Percentiles rank a stretch among this genome's conserved stretches.
These are phyloP conservation scores for Camptogramma bilineatum DNA, from an alignment of 2,888 invertebrate species.

Conservation along the genomic window DNA sequence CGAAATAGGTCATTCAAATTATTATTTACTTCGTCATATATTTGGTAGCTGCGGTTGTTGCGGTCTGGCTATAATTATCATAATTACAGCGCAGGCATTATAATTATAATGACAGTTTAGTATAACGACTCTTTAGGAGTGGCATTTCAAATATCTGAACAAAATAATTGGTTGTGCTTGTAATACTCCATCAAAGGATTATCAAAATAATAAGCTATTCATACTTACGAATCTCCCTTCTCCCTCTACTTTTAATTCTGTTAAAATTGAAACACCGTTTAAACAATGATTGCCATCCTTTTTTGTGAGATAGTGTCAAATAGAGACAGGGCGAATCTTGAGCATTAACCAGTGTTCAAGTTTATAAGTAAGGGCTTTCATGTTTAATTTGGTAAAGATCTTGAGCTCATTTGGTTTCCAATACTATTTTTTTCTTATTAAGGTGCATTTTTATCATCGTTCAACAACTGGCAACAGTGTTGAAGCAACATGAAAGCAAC, in stretches of 20 bases:
- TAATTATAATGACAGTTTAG: constrained; percentile 26
- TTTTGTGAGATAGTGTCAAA: no score
- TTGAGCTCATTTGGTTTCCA: no score
- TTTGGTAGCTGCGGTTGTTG: constrained; percentile 15
- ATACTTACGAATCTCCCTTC: no score
- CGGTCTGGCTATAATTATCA: constrained; percentile 19
- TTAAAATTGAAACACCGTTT: no score
- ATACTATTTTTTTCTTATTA: no score
- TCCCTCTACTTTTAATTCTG: no score
- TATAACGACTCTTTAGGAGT: constrained; percentile 23
- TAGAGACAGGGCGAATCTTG: no score
- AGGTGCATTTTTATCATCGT: no score
- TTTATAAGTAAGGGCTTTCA: not conserved
- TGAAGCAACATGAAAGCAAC: no score
- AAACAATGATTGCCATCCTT: no score
- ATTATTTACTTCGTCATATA: constrained; percentile 7
- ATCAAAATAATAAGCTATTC: not conserved
- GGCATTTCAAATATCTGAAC: constrained; percentile 18
- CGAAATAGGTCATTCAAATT: constrained; percentile 2
- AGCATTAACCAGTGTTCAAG: no score
- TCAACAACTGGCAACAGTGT: no score
- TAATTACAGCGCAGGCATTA: constrained; percentile 23
- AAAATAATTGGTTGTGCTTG: constrained; percentile 12
- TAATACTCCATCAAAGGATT: not conserved
- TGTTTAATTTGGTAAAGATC: not conserved